Base-by-base conservation (phyloP, 1,140 invertebrate species). In the Phortica variegata region DNA sequence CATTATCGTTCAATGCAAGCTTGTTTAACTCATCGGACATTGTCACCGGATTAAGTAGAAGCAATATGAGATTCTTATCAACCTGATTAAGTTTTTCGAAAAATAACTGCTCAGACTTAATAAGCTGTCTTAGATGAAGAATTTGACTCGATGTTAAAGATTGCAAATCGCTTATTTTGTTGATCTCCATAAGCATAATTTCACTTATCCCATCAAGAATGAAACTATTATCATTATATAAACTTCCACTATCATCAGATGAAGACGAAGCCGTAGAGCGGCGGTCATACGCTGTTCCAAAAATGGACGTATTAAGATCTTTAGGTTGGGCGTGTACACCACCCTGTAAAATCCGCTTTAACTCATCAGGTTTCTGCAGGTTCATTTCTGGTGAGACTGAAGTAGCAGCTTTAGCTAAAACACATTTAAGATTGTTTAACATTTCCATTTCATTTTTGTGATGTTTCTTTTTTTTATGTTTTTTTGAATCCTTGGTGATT, bases 401-500 rank as follows among this genome's bases (percentile, higher is more conserved):
- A 19, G 42, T 12, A 18, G 34, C 43, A 16, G 56, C 53, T 37
- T 73, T 52, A 8, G 61, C 46, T 3, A 73, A 40, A n/a, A 68
- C 58, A 19, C 43, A 56, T 20, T 73, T 75, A 0, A 75, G 42
- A 54, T 72, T 73, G 43, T 75, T 75, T 15, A 73, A 55, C 63
- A 72, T 63, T 31, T 75, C 69, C 69, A 75, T 75, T 56, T 75
- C 69, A 43, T 63, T 60, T 19, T 71, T 71, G 13, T 65, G 50
- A 36, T 75, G 73, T 19, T 68, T 70, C n/a, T 75, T 75, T 40
- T 77, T 76, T 23, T 72, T 62, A 20, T 71, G 57, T 9, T 57
- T 69, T 18, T 57, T 56, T 0, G 41, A 23, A 0, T 71, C 55
- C 6, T 53, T 58, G 1, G 13, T n/a, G n/a, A 13, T n/a, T 36